phyloP scores from a whole-genome alignment of 2,797 vertebrate species.

The Cryptoblepharus egeriae region DNA sequence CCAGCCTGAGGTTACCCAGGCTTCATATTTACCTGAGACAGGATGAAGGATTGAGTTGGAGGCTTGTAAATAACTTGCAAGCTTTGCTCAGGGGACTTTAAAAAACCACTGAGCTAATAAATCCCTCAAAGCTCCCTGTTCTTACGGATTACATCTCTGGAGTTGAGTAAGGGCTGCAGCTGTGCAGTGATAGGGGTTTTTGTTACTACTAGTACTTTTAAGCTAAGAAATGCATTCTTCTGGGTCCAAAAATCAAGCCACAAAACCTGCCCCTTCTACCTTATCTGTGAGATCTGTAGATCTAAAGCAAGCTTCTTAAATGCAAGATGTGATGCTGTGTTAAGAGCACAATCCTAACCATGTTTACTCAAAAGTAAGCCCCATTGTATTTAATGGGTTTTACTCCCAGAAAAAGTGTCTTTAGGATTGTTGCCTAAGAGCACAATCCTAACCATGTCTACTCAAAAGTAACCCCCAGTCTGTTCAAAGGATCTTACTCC shows the following conservation, averaged over 20 bases:
- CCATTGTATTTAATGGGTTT: no score
- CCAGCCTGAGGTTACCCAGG: neutral
- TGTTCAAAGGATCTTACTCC: no score
- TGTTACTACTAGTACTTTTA: neutral
- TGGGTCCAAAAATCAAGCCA: no score
- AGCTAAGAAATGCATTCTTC: neutral
- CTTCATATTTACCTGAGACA: neutral
- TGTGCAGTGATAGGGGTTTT: neutral
- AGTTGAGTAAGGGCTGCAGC: neutral
- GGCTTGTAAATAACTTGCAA: no score
- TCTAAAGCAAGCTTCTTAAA: neutral
- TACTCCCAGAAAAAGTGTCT: no score
- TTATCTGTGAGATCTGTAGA: neutral
- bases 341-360: no score
- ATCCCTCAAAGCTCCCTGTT: neutral
- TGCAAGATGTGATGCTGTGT: neutral
- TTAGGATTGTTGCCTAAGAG: no score
- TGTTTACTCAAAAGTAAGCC: no score
- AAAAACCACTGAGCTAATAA: slow-evolving; percentile 14
- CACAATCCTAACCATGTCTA: no score
- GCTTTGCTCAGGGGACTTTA: neutral
- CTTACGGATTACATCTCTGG: neutral
- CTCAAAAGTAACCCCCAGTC: no score
- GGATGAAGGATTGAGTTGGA: neutral
- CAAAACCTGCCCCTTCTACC: no score